A percentile compares a stretch with the other conserved stretches of the same genome.
Evolutionary conservation across 2,797 vertebrate genomes (phyloP).

Genomic region (Semotilus atromaculatus): DNA sequence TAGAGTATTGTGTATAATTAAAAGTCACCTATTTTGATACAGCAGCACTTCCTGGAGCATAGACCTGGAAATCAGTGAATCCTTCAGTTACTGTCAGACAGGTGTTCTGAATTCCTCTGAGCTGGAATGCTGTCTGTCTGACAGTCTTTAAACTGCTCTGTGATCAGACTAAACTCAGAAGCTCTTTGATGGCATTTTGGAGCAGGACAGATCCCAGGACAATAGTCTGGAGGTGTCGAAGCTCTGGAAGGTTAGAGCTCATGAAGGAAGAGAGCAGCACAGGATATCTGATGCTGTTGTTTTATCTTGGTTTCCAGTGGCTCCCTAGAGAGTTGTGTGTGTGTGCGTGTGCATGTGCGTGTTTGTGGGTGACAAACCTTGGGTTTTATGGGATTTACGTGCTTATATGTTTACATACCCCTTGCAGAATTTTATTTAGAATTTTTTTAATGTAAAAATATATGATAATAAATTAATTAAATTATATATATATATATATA

Average conservation of each 20-base stretch:
- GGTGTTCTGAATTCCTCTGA: constrained; percentile 34
- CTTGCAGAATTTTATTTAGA: neutral
- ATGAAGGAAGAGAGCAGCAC: constrained; percentile 65
- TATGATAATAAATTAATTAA: neutral
- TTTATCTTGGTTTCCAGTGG: constrained; percentile 66
- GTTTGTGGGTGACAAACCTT: neutral
- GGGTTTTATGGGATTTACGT: neutral
- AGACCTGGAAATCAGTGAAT: constrained; percentile 9
- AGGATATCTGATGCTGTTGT: constrained; percentile 72
- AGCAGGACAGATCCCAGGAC: constrained; percentile 45
- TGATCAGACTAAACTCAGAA: constrained; percentile 63
- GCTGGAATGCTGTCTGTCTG: constrained; percentile 16
- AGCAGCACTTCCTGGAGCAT: neutral
- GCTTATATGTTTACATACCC: neutral
- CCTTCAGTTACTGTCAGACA: constrained; percentile 19
- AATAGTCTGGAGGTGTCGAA: constrained; percentile 59
- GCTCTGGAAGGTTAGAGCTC: constrained; percentile 77
- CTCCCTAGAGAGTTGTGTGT: constrained; percentile 66
- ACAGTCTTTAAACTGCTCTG: constrained; percentile 26
- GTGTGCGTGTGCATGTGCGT: neutral
- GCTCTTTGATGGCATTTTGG: constrained; percentile 62
- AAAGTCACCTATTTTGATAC: neutral
- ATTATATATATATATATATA: neutral
- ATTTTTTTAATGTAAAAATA: neutral
- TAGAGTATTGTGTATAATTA: neutral